A percentile compares a stretch with the other conserved stretches of the same genome.
These are phyloP conservation scores for Cynoglossus semilaevis DNA, from an alignment of 2,113 vertebrate genomes.

Conservation along the genomic window DNA sequence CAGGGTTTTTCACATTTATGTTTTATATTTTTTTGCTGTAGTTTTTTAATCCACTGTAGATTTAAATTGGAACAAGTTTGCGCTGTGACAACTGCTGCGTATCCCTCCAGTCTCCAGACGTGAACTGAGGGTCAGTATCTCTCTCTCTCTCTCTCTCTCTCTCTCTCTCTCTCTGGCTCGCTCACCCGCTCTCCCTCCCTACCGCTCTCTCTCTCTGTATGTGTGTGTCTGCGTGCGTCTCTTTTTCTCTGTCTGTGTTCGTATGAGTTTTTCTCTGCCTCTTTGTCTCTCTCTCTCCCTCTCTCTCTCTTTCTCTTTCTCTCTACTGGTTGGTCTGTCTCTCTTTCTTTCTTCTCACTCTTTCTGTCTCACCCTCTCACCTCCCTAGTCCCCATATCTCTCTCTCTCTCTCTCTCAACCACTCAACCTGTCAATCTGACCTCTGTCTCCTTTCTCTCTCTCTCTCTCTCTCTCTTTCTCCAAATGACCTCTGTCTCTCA, in stretches of 20 bases:
- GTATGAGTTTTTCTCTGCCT: background rate
- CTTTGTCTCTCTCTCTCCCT: background rate
- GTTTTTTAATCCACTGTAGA: background rate
- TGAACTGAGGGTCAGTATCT: slow-evolving; percentile 45
- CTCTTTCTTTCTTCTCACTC: too few species aligned
- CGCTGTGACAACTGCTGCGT: slow-evolving; percentile 39
- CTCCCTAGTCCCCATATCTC: too few species aligned
- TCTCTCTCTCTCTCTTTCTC: too few species aligned
- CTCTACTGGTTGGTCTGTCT: too few species aligned
- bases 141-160: slow-evolving; percentile 34
- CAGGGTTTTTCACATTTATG: too few species aligned
- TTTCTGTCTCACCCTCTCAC: too few species aligned
- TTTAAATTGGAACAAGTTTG: slow-evolving; percentile 44
- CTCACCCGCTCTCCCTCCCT: slow-evolving; percentile 6
- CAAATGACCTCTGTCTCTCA: too few species aligned
- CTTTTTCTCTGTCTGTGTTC: background rate
- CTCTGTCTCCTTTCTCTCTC: too few species aligned
- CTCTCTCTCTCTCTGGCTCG: slow-evolving; percentile 21
- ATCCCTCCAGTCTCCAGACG: slow-evolving; percentile 11
- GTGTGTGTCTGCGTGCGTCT: background rate
- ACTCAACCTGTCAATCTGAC: too few species aligned
- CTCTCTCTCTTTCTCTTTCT: too few species aligned
- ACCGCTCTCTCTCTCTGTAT: slow-evolving; percentile 5
- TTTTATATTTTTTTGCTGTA: too few species aligned
- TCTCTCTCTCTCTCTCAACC: too few species aligned